Base-by-base conservation (phyloP, 2,888 invertebrate species). In the Erannis defoliaria region DNA sequence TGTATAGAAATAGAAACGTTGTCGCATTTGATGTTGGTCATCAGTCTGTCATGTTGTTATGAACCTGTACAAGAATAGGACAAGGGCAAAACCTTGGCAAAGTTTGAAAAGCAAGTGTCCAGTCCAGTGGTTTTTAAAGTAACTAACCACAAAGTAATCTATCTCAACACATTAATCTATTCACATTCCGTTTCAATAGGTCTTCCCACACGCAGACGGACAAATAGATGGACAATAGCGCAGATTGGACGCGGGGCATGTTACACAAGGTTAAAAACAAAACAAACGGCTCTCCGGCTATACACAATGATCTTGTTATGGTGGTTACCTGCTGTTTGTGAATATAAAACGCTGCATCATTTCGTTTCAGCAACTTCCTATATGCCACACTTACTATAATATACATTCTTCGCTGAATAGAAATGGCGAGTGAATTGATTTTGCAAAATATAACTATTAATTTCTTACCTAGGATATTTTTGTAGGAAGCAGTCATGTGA, bases 151-250 rank as follows among this genome's bases (percentile, higher is more conserved):
- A 51, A 45, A 46, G 35, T 21, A 43, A 60, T 29, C 26, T 53
- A 54, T 53, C 51, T 31, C 42, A 35, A 35, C 8, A 42, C 54
- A 55, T 55, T 45, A 55, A 55, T 55, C 55, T 45, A 62, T 62
- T 53, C 63, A 53, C 46, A 59, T 55, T 64, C 48, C 48, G 19
- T 55, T 64, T 56, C 56, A 56, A 67, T 68, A 55, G 62, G 55
- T 63, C 68, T 76, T 75, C 74, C 65, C 73, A 73, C 75, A 68
- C 57, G 51, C 68, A 40, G 48, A 67, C 64, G 46, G 33, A 62
- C 65, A 29, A 62, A 57, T 42, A 42, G 55, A 57, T 62, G 65
- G 64, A 82, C 82, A 81, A 82, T 79, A 43, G 68, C 53, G 59
- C 50, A 59, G 68, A 73, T 78, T 75, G 71, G 68, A 67, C 72